Percentiles rank a stretch among this genome's conserved stretches.
Conservation (phyloP, 2,113 vertebrate genomes). For the Odobenus rosmarus region DNA sequence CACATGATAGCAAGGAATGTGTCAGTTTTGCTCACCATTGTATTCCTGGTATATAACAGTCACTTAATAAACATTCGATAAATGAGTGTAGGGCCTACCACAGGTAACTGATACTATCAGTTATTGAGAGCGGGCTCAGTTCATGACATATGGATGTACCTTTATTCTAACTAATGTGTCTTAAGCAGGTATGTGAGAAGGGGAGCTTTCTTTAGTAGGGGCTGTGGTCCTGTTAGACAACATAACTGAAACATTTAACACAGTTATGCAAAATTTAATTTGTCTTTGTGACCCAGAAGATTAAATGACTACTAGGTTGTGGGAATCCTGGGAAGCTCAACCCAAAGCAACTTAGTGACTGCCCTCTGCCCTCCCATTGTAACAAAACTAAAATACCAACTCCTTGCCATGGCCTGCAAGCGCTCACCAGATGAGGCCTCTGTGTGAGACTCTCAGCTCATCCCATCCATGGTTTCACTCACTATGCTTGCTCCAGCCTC, state of each 20-base stretch:
- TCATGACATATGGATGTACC: not conserved
- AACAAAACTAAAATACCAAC: not conserved
- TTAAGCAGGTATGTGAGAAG: not conserved
- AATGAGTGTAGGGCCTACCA: not conserved
- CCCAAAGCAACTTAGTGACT: not conserved
- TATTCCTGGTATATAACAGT: not conserved
- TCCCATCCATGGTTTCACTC: not conserved
- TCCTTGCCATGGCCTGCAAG: not conserved
- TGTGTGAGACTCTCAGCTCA: not conserved
- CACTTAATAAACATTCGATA: conserved; percentile 13
- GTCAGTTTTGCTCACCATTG: not conserved
- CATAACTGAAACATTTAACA: not conserved
- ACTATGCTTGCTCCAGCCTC: not conserved
- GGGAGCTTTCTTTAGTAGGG: not conserved
- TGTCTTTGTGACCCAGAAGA: not conserved
- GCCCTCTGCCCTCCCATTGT: not conserved
- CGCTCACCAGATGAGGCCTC: not conserved
- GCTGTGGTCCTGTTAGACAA: not conserved
- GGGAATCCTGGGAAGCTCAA: not conserved
- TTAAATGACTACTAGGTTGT: not conserved
- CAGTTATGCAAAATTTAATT: not conserved
- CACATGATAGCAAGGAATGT: not conserved
- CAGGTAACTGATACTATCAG: not conserved
- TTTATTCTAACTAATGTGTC: not conserved
- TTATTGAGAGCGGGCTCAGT: not conserved